Base-by-base conservation (phyloP, 2,888 invertebrate species). In the Tethea ocularis region DNA sequence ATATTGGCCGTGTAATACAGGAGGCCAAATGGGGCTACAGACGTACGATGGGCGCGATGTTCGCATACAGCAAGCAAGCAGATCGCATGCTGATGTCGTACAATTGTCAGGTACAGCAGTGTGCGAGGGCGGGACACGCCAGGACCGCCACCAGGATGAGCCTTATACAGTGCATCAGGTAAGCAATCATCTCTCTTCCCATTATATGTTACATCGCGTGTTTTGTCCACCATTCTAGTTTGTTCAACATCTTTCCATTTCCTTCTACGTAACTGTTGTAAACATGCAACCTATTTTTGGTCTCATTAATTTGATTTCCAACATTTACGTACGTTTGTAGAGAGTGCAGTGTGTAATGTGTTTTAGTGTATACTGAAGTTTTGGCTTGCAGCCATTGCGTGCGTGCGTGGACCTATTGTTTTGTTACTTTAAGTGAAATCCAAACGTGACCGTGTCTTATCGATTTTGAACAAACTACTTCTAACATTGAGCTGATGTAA, bases 91-190 rank as follows among this genome's bases (percentile, higher is more conserved):
- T 93, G 88, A 91, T 91, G 87, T 91, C 92, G 77, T 91, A 93
- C 92, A 92, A 91, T 91, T 91, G 90, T 78, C 93, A 93, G 89
- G 92, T 92, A 77, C 92, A 92, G 87, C 92, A 84, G 84, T 89
- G 78, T 75, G 93, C 88, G 82, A 72, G 86, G 58, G 89, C 88
- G 4, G 91, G 94, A 33, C 89, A 91, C 72, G 89, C 91, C 59
- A 79, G 92, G 73, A 75, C 82, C 38, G 77, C 80, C 10, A 79
- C 84, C 52, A 76, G 92, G 67, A 95, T 97, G 91, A 97, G 96
- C 86, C 96, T 97, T 69, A 91, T 97, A 72, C 96, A 97, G 83
- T 97, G 97, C 89, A 94, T 97, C 73, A 96, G 95, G 95, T 96
- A 86, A 91, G 91, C 60, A 52, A 29, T 17, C 26, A 52, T 26